phyloP scores from a whole-genome alignment of 2,797 vertebrate genomes.

The Oryzias dopingdopingensis region DNA sequence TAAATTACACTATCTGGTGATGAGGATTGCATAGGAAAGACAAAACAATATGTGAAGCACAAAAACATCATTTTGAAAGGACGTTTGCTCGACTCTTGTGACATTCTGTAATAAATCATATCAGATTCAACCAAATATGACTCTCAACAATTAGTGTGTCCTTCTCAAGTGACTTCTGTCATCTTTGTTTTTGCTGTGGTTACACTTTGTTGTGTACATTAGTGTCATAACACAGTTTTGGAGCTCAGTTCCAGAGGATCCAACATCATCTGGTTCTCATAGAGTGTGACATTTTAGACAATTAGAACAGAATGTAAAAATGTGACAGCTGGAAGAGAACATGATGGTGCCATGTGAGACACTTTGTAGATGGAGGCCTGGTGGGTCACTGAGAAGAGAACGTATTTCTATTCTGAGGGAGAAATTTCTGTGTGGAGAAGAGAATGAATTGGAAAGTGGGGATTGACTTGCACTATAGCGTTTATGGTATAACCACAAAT shows the following conservation, averaged over 20 bases:
- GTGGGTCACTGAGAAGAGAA: not conserved
- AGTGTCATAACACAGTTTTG: conserved; percentile 39
- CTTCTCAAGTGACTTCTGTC: conserved; percentile 53
- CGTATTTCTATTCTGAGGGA: conserved; percentile 3
- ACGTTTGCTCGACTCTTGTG: conserved; percentile 27
- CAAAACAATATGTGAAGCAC: conserved; percentile 16
- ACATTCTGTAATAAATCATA: conserved; percentile 24
- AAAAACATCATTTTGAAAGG: conserved; percentile 15
- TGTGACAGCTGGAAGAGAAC: conserved; percentile 19
- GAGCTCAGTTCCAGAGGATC: conserved; percentile 28
- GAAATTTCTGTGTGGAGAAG: conserved; percentile 6
- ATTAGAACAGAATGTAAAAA: conserved; percentile 35
- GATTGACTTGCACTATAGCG: conserved; percentile 38
- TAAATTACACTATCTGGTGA: conserved; percentile 1
- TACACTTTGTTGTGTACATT: conserved; percentile 14
- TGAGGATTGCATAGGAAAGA: conserved; percentile 5
- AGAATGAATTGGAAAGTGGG: conserved; percentile 10
- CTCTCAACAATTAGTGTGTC: conserved; percentile 19
- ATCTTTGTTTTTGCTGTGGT: conserved; percentile 48
- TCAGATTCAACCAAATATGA: conserved; percentile 9
- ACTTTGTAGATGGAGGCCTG: not conserved
- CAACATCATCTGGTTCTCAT: conserved; percentile 58
- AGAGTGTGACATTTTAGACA: conserved; percentile 31
- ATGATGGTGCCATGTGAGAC: conserved; percentile 12
- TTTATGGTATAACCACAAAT: conserved; percentile 44